A percentile compares a stretch with the other conserved stretches of the same genome.
phyloP scores from a whole-genome alignment of 2,113 vertebrate species.

The Salvator merianae region DNA sequence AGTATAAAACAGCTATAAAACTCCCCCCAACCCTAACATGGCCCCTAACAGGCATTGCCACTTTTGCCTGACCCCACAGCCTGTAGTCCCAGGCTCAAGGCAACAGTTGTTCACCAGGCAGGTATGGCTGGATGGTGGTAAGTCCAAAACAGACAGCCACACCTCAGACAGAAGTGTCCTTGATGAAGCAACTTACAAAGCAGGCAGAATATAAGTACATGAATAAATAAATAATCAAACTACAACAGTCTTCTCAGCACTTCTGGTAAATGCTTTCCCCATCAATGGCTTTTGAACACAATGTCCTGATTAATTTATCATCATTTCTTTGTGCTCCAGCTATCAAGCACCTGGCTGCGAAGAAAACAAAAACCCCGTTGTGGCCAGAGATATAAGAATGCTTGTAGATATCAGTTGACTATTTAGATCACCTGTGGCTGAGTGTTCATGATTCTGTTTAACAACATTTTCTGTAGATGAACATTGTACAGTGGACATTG shows the following conservation, averaged over 20 bases:
- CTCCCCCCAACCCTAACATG: no score
- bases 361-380: background rate
- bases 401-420: background rate
- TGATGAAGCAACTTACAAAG: no score
- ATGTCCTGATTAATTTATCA: background rate
- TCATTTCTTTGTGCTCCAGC: background rate
- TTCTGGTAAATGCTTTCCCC: background rate
- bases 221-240: background rate
- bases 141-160: no score
- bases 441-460: background rate
- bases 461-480: background rate
- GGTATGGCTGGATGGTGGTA: no score
- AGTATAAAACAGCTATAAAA: no score
- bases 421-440: background rate
- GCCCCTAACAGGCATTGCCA: no score
- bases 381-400: background rate
- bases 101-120: no score
- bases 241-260: background rate
- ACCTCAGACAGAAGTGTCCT: no score
- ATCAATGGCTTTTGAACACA: background rate
- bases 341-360: background rate
- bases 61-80: no score
- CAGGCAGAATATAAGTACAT: no score
- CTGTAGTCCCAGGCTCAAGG: no score
- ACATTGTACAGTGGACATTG: background rate